A percentile compares a stretch with the other conserved stretches of the same genome.
phyloP scores from a whole-genome alignment of 53 echinoderm and acorn worm species.

The Echinometra lucunter region DNA sequence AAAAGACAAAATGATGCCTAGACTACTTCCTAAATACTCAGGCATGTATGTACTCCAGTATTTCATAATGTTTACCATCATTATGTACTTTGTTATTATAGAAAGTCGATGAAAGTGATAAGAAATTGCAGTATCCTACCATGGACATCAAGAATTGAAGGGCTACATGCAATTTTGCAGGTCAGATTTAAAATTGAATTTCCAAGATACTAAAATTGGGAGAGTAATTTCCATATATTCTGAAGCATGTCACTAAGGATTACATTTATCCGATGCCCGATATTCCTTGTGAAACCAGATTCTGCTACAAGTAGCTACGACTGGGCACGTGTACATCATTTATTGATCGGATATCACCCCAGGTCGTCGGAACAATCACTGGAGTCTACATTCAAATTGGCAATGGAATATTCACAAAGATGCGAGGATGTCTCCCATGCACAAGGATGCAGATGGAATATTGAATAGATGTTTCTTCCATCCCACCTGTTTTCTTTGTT shows the following conservation, averaged over 20 bases:
- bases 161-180: too few species aligned
- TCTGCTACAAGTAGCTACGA: neutral
- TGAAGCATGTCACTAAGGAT: neutral
- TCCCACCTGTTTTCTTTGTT: slow-evolving; percentile 2
- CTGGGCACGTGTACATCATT: neutral
- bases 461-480: neutral
- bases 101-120: too few species aligned
- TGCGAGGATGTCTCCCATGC: neutral
- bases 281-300: neutral
- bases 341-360: neutral
- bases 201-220: too few species aligned
- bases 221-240: too few species aligned
- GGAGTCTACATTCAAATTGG: neutral
- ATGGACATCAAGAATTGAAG: too few species aligned
- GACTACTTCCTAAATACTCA: too few species aligned
- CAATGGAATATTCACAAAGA: slow-evolving; percentile 23
- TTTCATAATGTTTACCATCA: too few species aligned
- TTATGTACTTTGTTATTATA: too few species aligned
- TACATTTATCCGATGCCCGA: neutral
- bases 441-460: neutral
- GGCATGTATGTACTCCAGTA: too few species aligned
- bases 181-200: too few species aligned
- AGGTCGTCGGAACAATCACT: neutral
- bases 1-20: too few species aligned
- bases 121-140: too few species aligned